A percentile compares a stretch with the other conserved stretches of the same genome.
Evolutionary conservation across 2,113 vertebrate genomes (phyloP).

Genomic region (Tychaedon coryphoeus): DNA sequence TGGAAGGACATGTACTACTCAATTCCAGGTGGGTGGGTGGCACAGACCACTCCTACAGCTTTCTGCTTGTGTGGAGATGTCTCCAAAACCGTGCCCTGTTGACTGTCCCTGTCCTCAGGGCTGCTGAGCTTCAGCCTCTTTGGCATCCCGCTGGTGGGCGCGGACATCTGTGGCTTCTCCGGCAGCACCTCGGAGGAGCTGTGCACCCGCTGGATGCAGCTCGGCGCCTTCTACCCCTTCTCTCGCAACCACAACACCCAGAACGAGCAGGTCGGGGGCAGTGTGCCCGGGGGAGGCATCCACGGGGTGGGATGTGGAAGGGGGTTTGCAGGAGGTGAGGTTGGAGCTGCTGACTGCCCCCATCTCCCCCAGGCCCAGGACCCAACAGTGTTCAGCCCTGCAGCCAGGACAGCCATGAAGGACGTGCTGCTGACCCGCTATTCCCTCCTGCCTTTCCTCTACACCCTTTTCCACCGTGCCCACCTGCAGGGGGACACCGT

Average conservation of each 20-base stretch:
- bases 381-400: constrained; percentile 76
- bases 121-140: constrained; percentile 88
- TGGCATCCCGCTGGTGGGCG: constrained; percentile 82
- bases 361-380: constrained; percentile 78
- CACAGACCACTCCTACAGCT: background rate
- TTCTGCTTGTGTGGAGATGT: background rate
- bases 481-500: constrained; percentile 82
- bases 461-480: constrained; percentile 87
- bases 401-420: constrained; percentile 78
- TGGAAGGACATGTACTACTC: constrained; percentile 87
- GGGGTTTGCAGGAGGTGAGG: background rate
- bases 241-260: constrained; percentile 85
- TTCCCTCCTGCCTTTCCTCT: constrained; percentile 84
- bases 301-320: rapidly evolving
- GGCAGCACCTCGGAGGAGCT: constrained; percentile 82
- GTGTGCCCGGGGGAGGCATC: background rate
- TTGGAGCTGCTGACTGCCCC: background rate
- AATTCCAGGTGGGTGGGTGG: constrained; percentile 75
- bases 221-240: constrained; percentile 89
- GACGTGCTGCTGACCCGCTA: constrained; percentile 82
- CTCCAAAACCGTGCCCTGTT: rapidly evolving
- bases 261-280: constrained; percentile 59
- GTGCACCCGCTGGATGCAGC: constrained; percentile 86
- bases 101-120: constrained; percentile 57
- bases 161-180: constrained; percentile 84